A percentile compares a stretch with the other conserved stretches of the same genome.
phyloP scores from a whole-genome alignment of 2,797 vertebrate species.

The Crax fasciolata region DNA sequence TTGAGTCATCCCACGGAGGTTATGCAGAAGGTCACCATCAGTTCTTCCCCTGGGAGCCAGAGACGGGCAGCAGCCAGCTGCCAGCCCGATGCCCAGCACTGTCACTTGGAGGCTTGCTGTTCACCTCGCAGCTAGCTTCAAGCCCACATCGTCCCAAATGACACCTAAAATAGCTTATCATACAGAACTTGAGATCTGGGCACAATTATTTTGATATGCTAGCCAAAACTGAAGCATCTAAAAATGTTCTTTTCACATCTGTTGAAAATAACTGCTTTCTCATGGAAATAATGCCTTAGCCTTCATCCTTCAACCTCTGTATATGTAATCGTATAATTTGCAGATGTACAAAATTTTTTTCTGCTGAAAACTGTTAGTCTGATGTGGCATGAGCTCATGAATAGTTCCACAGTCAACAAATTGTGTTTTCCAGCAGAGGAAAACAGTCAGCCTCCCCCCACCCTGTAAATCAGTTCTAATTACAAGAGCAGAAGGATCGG shows the following conservation, averaged over 20 bases:
- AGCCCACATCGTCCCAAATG: not conserved
- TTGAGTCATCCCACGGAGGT: fast-evolving
- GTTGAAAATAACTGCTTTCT: not conserved
- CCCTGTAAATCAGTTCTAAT: not conserved
- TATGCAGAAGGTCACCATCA: fast-evolving
- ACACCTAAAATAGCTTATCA: not conserved
- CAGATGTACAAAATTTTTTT: not conserved
- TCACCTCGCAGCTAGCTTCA: not conserved
- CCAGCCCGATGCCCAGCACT: not conserved
- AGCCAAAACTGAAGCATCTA: not conserved
- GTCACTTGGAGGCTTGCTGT: not conserved
- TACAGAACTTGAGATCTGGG: not conserved
- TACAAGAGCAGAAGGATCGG: not conserved
- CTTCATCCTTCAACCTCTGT: not conserved
- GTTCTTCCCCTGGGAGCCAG: not conserved
- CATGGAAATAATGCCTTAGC: not conserved
- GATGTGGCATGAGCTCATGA: not conserved
- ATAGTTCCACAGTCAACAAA: not conserved
- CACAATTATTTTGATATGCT: not conserved
- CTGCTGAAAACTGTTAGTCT: not conserved
- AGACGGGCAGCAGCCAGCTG: not conserved
- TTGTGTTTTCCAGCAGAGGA: not conserved
- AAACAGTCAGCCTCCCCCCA: not conserved
- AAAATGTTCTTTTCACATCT: not conserved
- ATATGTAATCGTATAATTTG: not conserved